Evolutionary conservation across 2,888 invertebrate genomes (phyloP).

Genomic region (Leptinotarsa peninsularis): DNA sequence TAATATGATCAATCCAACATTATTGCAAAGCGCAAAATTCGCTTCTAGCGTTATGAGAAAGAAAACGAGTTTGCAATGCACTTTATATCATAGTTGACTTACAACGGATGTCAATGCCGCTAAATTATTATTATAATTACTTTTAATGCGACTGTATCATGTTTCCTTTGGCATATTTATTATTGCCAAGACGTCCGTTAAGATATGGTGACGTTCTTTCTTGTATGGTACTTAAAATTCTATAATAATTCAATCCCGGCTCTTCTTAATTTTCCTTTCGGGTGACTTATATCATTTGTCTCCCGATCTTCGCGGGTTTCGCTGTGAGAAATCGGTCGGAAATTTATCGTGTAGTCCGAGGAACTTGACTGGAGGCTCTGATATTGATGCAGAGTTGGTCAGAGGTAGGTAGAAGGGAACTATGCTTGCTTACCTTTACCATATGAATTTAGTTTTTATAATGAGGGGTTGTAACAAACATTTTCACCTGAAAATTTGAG

Average conservation of each 20-base stretch:
- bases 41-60: constrained; percentile 43
- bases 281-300: constrained; percentile 22
- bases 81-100: constrained; percentile 58
- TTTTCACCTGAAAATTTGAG: too few species aligned
- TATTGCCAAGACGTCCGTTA: constrained; percentile 51
- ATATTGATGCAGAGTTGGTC: neutral
- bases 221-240: constrained; percentile 50
- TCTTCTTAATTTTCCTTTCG: constrained; percentile 43
- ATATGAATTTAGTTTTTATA: too few species aligned
- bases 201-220: constrained; percentile 52
- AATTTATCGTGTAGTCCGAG: neutral
- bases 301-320: neutral
- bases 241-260: constrained; percentile 45
- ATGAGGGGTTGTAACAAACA: too few species aligned
- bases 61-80: constrained; percentile 47
- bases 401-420: neutral
- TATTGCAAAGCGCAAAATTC: constrained; percentile 32
- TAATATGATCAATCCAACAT: constrained; percentile 41
- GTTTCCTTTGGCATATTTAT: constrained; percentile 63
- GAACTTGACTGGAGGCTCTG: neutral
- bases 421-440: too few species aligned
- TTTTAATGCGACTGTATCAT: constrained; percentile 63
- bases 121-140: constrained; percentile 65
- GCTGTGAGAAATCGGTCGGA: neutral
- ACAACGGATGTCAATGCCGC: constrained; percentile 56